Evolutionary conservation across 2,888 invertebrate species (phyloP).

Genomic region (Scrobipalpa atriplicella): DNA sequence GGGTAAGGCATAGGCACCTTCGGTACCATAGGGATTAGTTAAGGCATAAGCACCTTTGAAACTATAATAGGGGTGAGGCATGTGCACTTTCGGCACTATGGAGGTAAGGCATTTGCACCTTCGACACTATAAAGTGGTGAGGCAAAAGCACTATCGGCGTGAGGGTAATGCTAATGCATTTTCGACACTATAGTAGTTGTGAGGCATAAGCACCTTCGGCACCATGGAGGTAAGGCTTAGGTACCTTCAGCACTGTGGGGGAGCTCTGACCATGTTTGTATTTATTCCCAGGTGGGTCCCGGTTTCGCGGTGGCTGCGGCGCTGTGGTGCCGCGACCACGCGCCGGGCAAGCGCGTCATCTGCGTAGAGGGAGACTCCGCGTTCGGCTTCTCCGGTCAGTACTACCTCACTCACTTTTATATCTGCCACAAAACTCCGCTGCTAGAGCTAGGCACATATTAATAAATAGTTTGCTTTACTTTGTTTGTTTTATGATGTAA

Average conservation of each 20-base stretch:
- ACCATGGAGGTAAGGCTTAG: slow-evolving; percentile 91
- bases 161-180: slow-evolving; percentile 84
- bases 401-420: neutral
- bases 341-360: slow-evolving; percentile 91
- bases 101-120: neutral
- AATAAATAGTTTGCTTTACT: too few species aligned
- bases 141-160: slow-evolving; percentile 67
- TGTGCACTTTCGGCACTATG: slow-evolving; percentile 65
- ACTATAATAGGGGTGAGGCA: slow-evolving; percentile 93
- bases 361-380: slow-evolving; percentile 99
- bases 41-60: slow-evolving; percentile 99
- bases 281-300: slow-evolving; percentile 85
- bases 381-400: slow-evolving; percentile 95
- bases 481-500: too few species aligned
- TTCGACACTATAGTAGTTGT: neutral
- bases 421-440: too few species aligned
- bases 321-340: slow-evolving; percentile 91
- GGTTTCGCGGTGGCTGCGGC: slow-evolving; percentile 97
- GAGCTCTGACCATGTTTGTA: slow-evolving; percentile 58
- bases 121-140: neutral
- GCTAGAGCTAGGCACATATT: too few species aligned
- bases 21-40: slow-evolving; percentile 96
- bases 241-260: slow-evolving; percentile 98
- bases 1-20: slow-evolving; percentile 85
- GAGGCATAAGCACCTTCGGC: slow-evolving; percentile 82